Percentiles rank a stretch among this genome's conserved stretches.
These are phyloP conservation scores for Acanthacorydalis orientalis DNA, from an alignment of 2,888 invertebrate species.

Conservation along the genomic window DNA sequence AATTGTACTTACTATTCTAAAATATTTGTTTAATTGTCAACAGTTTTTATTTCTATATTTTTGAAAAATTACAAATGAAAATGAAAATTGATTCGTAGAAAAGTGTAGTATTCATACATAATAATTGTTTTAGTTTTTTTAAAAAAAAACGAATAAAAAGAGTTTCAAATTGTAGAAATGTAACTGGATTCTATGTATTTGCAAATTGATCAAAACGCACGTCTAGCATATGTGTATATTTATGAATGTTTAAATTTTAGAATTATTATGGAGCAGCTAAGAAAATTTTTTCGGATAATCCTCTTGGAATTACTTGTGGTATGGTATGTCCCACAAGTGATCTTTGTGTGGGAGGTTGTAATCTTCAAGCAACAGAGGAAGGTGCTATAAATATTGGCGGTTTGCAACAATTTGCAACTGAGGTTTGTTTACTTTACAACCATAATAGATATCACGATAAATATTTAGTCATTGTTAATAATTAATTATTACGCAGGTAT, in stretches of 20 bases:
- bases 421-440: conserved; percentile 36
- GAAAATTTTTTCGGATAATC: conserved; percentile 93
- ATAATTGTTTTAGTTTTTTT: conserved; percentile 1
- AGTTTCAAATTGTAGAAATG: no score
- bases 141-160: no score
- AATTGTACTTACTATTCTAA: no score
- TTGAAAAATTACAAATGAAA: no score
- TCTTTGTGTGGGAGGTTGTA: conserved; percentile 95
- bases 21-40: no score
- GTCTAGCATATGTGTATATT: neutral
- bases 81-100: no score
- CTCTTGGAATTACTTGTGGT: conserved; percentile 84
- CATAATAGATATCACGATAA: conserved; percentile 4
- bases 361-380: conserved; percentile 88
- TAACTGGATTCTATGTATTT: no score
- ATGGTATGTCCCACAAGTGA: conserved; percentile 99
- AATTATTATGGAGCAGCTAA: conserved; percentile 97
- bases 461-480: neutral
- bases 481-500: conserved; percentile 37
- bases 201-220: neutral
- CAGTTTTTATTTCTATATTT: no score
- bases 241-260: conserved; percentile 30
- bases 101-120: no score
- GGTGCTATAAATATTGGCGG: conserved; percentile 98
- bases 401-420: conserved; percentile 92